Base-by-base conservation (phyloP, 2,888 invertebrate species). In the Callyntrura sp. region DNA sequence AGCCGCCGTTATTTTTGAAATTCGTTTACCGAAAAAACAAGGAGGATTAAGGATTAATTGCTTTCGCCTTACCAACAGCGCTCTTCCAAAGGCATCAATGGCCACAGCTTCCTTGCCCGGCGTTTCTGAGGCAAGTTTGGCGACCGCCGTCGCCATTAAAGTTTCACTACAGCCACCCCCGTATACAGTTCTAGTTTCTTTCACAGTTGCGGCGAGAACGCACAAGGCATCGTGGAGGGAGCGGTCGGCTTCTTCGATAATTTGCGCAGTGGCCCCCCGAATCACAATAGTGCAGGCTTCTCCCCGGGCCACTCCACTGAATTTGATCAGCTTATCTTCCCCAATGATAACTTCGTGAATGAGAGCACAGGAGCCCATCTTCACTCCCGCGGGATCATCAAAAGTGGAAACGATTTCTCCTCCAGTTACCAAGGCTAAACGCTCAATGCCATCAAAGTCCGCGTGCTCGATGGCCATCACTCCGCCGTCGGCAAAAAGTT, bases 401-500 rank as follows among this genome's bases (percentile, higher is more conserved):
- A 99, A 99, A 0, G 99, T 99, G 17, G 99, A 99, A 0, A 98
- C 98, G 93, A 99, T 99, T 95, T 99, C 99, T 90, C 98, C 99
- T 85, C 98, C 99, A 91, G 99, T 98, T 14, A 99, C 99, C 28
- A 99, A 96, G 35, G 99, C 99, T 89, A 99, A 95, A 91, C 99
- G 96, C 95, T 99, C 99, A 94, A 99, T 99, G 82, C 99, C 99
- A 94, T 99, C 99, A 94, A 99, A 99, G 95, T 99, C 99, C 2
- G 99, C 99, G 94, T 99, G 99, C 94, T 99, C 99, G 93, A 99
- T 99, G 0, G 99, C 99, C 99, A 99, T 99, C 9, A 99, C 96
- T 76, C 98, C 98, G 68, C 98, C 98, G 95, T 99, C 99, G 57
- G 99, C 98, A 95, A 99, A 99, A 93, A 99, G 95, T 95, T 99